Base-by-base conservation (phyloP, 2,888 invertebrate species). In the Cylindroiulus punctatus region DNA sequence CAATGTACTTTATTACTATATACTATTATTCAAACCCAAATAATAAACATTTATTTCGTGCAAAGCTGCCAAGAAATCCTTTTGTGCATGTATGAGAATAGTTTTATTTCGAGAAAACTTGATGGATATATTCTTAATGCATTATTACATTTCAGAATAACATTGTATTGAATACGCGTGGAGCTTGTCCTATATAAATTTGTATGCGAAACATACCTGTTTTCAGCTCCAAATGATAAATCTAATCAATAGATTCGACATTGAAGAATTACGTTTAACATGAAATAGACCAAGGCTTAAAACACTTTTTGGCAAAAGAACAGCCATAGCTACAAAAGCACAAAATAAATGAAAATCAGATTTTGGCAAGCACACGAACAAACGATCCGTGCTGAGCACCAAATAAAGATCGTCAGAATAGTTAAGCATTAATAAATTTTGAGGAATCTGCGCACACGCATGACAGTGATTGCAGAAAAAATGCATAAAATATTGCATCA, bases 181-280 rank as follows among this genome's bases (percentile, higher is more conserved):
- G 30, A 17, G 26, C 30, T 40, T 76, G 32, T 3, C 26, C 30
- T 76, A 76, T 32, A 14, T 14, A 76, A 26, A 76, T 76, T 76
- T 76, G 76, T 76, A 76, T 76, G 76, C 76, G 76, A 76, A 76
- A 30, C 30, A 14, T 76, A 76, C 76, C 76, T 76, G 76, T 76
- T 76, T 76, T 76, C 76, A 76, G 76, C 76, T 30, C 30, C 76
- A 30, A 76, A 76, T 76, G 76, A 76, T 76, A 76, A 76, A 76
- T 76, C 76, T 76, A 65, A 65, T 65, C 65, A 65, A 76, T 76
- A 76, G 30, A 76, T 76, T 76, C 76, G 76, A 76, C 76, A 32
- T 76, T 76, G 76, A 76, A 76, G 76, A 76, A 76, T 76, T 76
- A 32, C 76, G 32, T 26, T 17, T 76, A 76, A 76, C 76, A 30